Conservation (phyloP, 2,888 invertebrate species). For the Nymphalis polychloros region DNA sequence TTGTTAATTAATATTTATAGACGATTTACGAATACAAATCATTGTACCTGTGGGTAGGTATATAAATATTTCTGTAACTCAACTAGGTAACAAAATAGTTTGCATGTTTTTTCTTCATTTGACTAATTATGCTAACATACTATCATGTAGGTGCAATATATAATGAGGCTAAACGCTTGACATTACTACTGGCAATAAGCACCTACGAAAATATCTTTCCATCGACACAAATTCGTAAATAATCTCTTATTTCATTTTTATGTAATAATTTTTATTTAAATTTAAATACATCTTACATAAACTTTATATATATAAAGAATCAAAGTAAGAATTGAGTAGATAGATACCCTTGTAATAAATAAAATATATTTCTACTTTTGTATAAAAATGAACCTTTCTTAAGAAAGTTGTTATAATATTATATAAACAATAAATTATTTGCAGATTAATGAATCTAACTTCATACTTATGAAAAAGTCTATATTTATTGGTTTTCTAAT, state of each 20-base stretch:
- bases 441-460: too few relatives aligned
- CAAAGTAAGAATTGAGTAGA: too few relatives aligned
- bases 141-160: constrained; percentile 13
- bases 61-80: neutral
- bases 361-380: too few relatives aligned
- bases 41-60: neutral
- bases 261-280: too few relatives aligned
- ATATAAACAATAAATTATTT: too few relatives aligned
- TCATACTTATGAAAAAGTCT: too few relatives aligned
- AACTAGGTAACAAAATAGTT: constrained; percentile 6
- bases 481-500: too few relatives aligned
- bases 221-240: neutral
- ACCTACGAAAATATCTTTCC: neutral
- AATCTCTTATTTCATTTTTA: neutral
- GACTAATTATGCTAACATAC: constrained; percentile 19
- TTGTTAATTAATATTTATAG: neutral
- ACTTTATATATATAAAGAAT: too few relatives aligned
- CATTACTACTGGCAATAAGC: neutral
- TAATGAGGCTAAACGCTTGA: constrained; percentile 16
- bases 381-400: too few relatives aligned
- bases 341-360: too few relatives aligned
- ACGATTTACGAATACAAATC: neutral
- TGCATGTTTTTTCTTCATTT: constrained; percentile 16
- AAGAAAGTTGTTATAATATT: too few relatives aligned
- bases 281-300: too few relatives aligned